phyloP scores from a whole-genome alignment of 2,113 vertebrate genomes.

The Lipophrys pholis region DNA sequence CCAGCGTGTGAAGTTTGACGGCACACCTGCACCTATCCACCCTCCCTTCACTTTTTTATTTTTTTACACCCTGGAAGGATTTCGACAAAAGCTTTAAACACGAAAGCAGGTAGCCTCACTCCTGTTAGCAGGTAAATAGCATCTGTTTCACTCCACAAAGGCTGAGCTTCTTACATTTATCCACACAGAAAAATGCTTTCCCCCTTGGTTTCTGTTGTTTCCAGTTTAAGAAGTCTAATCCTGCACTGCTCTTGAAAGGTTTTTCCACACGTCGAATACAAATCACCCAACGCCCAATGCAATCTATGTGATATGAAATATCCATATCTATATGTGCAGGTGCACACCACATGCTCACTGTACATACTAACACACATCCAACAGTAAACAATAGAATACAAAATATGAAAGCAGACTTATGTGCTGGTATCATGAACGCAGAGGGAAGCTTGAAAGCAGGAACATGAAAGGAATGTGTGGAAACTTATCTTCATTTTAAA shows the following conservation, averaged over 20 bases:
- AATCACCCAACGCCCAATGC: slow-evolving; percentile 36
- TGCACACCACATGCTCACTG: slow-evolving; percentile 26
- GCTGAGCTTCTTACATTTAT: slow-evolving; percentile 51
- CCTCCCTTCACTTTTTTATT: slow-evolving; percentile 7
- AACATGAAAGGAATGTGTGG: slow-evolving; percentile 35
- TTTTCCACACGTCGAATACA: slow-evolving; percentile 13
- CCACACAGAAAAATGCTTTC: slow-evolving; percentile 29
- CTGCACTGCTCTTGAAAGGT: slow-evolving; percentile 16
- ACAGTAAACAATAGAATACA: slow-evolving; percentile 15
- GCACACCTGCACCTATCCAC: not conserved
- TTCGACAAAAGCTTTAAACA: slow-evolving; percentile 28
- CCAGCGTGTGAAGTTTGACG: not conserved
- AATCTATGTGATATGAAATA: slow-evolving; percentile 48
- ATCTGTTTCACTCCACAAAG: slow-evolving; percentile 36
- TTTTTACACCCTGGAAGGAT: not conserved
- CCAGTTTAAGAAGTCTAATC: slow-evolving; percentile 45
- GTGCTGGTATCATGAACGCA: slow-evolving; percentile 38
- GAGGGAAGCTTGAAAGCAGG: slow-evolving; percentile 26
- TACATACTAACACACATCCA: slow-evolving; percentile 1
- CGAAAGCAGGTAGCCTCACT: slow-evolving; percentile 36
- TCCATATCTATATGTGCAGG: slow-evolving; percentile 33
- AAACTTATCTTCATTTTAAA: slow-evolving; percentile 46
- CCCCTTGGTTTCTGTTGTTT: slow-evolving; percentile 20
- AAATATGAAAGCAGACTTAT: slow-evolving; percentile 40
- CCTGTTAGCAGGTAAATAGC: slow-evolving; percentile 24